Conservation (phyloP, 1,140 invertebrate genomes). For the Gonatopus flavifemur region DNA sequence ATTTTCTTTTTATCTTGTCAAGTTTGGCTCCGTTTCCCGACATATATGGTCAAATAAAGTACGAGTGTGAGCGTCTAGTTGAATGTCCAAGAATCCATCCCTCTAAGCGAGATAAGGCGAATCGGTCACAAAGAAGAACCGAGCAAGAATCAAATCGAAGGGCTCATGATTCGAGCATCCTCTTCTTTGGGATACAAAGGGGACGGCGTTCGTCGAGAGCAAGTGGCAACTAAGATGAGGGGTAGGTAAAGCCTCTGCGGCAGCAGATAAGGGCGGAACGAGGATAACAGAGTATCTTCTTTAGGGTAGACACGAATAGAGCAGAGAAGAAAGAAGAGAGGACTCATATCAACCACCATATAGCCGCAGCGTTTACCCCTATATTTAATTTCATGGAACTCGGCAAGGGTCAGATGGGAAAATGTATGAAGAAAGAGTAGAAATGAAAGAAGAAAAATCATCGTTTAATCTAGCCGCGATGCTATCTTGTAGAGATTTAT, state of each 20-base stretch:
- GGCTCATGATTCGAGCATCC: constrained; percentile 33
- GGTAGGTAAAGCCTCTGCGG: constrained; percentile 44
- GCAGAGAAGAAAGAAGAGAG: background rate
- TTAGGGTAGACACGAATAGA: constrained; percentile 15
- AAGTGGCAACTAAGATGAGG: constrained; percentile 17
- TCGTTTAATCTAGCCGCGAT: constrained; percentile 59
- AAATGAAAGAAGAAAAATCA: constrained; percentile 41
- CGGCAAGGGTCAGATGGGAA: constrained; percentile 29
- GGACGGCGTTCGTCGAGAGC: constrained; percentile 45
- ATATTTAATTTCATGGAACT: constrained; percentile 54
- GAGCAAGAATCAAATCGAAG: constrained; percentile 30
- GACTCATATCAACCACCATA: constrained; percentile 37
- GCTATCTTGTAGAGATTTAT: constrained; percentile 57
- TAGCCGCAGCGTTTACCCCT: constrained; percentile 42
- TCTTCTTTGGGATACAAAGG: constrained; percentile 43
- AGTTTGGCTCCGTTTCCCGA: no score
- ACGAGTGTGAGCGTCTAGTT: no score
- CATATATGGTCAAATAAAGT: no score
- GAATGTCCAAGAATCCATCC: no score
- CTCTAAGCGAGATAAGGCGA: no score
- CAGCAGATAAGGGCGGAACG: constrained; percentile 46
- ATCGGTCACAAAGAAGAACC: no score
- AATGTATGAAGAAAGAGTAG: constrained; percentile 30
- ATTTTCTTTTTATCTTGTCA: no score
- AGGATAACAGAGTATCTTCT: constrained; percentile 16